Evolutionary conservation across 2,888 invertebrate genomes (phyloP), one percentile per base, ranked within the genome.

Genomic region (Cataglyphis rosenhaueri): DNA sequence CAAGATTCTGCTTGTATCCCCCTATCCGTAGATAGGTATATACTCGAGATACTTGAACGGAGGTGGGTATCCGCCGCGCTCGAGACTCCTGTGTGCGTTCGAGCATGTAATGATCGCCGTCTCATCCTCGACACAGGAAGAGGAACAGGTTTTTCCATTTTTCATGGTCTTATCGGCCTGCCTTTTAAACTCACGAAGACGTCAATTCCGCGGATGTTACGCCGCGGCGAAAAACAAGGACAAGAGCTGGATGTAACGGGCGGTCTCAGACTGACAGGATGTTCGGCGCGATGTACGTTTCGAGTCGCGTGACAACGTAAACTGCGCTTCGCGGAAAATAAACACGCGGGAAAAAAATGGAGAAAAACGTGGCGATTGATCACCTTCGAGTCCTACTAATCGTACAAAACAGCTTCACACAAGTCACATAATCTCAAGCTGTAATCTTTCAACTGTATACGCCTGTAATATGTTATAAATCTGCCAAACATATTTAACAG

Each of bases 131-230:
- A 88, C 88, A 91, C 92, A 92, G 92, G 92, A 92, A 92, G 92
- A 92, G 91, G 92, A 92, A 92, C 92, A 91, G 92, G 92, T 92
- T 92, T 91, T 92, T 91, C 88, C 90, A 91, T 92, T 92, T 92
- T 92, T 92, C 91, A 88, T 85, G 64, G 84, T 88, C 90, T 91
- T 92, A 92, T 92, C 92, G 91, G 89, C 82, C 89, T 88, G 88
- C 91, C 90, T 92, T 90, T 92, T 90, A 91, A 52, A 92, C 92
- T 91, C 90, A 71, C 87, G 78, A 82, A 83, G 86, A 84, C 78
- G 84, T 84, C 87, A 84, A 83, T 87, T 81, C 86, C 82, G 82
- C 88, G 86, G 88, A 86, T 85, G 86, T 82, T 86, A 29, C 1
- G 61, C 82, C 66, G 29, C 48, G 15, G 48, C 35, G 71, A 76